These are phyloP conservation scores for Dicaeum eximium DNA, from an alignment of 2,113 vertebrate genomes.

Conservation along the genomic window DNA sequence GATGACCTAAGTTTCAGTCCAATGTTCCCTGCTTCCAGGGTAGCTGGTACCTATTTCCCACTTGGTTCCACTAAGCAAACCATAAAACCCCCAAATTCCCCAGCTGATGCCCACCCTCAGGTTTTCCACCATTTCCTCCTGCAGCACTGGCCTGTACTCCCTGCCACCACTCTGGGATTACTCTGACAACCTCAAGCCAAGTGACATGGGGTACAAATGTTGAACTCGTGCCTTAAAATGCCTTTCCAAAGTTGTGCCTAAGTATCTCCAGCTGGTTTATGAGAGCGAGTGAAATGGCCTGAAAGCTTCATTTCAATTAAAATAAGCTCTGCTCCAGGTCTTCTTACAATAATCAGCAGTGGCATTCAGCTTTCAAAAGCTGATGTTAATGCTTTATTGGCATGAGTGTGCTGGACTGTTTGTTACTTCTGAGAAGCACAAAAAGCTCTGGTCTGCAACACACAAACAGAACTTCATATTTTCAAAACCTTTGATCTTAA, in stretches of 20 bases:
- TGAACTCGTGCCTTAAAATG: neutral
- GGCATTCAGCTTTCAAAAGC: slow-evolving; percentile 5
- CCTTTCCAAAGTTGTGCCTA: neutral
- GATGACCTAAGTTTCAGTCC: neutral
- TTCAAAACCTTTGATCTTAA: neutral
- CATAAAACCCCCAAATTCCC: neutral
- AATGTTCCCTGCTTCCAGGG: neutral
- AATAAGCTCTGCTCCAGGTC: neutral
- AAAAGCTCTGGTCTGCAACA: slow-evolving; percentile 10
- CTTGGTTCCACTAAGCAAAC: neutral
- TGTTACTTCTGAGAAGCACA: neutral
- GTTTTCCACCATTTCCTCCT: neutral
- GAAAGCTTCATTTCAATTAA: slow-evolving; percentile 22
- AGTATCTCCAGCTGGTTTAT: neutral
- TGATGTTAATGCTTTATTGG: neutral
- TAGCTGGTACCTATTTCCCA: neutral
- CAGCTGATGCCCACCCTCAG: neutral
- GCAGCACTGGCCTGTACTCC: rapidly evolving
- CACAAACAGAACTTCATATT: neutral
- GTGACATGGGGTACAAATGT: neutral
- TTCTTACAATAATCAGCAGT: neutral
- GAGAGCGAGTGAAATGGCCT: neutral
- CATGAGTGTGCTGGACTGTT: neutral
- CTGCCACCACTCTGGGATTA: neutral
- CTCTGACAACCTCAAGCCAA: neutral